These are phyloP conservation scores for Bhutanitis thaidina DNA, from an alignment of 2,888 invertebrate genomes.

Conservation along the genomic window DNA sequence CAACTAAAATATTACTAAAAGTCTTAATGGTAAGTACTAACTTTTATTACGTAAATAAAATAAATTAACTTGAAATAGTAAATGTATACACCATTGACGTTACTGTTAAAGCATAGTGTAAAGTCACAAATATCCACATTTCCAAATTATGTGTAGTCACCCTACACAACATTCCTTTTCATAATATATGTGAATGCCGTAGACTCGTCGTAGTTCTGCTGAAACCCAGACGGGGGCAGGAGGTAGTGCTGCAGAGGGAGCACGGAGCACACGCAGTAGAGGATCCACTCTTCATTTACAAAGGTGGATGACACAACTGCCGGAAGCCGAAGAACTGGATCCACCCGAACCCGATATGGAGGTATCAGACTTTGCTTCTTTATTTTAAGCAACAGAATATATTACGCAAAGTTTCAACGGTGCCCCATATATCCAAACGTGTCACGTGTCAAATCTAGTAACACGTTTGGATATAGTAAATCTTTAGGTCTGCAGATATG, in stretches of 20 bases:
- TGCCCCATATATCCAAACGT: too few relatives aligned
- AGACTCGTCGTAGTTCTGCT: conserved; percentile 69
- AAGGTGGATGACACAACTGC: conserved; percentile 89
- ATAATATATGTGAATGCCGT: conserved; percentile 13
- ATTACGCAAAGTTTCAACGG: not conserved
- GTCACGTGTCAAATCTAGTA: too few relatives aligned
- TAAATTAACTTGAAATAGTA: too few relatives aligned
- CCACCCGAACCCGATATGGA: conserved; percentile 79
- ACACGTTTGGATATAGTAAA: too few relatives aligned
- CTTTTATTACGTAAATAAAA: not conserved
- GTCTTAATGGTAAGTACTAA: not conserved
- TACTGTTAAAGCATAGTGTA: not conserved
- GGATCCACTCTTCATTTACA: conserved; percentile 87
- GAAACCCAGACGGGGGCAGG: conserved; percentile 68
- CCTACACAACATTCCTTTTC: not conserved
- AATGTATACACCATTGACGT: too few relatives aligned
- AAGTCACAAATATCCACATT: not conserved
- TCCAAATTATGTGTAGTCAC: not conserved
- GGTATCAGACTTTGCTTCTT: conserved; percentile 38
- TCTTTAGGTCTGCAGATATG: too few relatives aligned
- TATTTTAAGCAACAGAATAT: conserved; percentile 1
- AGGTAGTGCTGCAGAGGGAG: conserved; percentile 61
- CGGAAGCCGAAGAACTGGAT: conserved; percentile 80
- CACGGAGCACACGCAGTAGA: conserved; percentile 78
- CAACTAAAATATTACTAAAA: too few relatives aligned